Evolutionary conservation across 2,113 vertebrate genomes (phyloP).

Genomic region (Balaeniceps rex): DNA sequence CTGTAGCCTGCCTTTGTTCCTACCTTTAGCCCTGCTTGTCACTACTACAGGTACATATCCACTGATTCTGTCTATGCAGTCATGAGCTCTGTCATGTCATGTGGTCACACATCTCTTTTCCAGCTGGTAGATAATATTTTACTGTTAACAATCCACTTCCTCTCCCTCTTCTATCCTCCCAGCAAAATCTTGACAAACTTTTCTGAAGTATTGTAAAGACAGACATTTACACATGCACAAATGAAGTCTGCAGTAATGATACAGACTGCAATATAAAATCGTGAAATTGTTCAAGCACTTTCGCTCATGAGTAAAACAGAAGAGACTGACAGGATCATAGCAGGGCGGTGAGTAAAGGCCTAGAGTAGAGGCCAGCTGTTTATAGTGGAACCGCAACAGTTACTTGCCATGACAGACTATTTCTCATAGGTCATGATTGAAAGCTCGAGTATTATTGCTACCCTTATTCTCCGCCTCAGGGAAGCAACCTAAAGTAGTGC

Average conservation of each 20-base stretch:
- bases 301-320: not conserved
- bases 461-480: not conserved
- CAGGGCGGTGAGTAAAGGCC: not conserved
- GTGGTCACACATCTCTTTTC: not conserved
- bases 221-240: not conserved
- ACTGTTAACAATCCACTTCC: not conserved
- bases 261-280: not conserved
- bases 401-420: not conserved
- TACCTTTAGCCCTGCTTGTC: not conserved
- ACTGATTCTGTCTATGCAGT: not conserved
- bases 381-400: not conserved
- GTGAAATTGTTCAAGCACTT: not conserved
- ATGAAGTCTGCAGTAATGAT: not conserved
- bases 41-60: not conserved
- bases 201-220: not conserved
- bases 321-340: not conserved
- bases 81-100: not conserved
- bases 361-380: not conserved
- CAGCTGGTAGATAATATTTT: not conserved
- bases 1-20: not conserved
- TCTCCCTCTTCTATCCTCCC: not conserved
- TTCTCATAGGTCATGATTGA: not conserved
- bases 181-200: not conserved
- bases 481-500: not conserved
- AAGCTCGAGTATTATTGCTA: not conserved